Percentiles rank a stretch among this genome's conserved stretches.
These are phyloP conservation scores for Oplegnathus fasciatus DNA, from an alignment of 2,113 vertebrate genomes.

Conservation along the genomic window DNA sequence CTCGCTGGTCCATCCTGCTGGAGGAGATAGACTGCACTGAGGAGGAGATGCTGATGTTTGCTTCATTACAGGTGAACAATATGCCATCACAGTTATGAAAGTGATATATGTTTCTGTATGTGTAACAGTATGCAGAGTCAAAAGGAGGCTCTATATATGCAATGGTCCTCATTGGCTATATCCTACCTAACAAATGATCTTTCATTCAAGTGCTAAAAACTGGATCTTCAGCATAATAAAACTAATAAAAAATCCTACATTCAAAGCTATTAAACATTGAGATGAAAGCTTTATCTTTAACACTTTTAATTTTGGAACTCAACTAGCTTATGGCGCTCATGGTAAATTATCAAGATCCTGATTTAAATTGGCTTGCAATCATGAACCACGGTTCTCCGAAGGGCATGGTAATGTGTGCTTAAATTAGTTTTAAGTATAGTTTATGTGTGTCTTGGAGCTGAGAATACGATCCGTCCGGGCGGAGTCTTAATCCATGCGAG, in stretches of 20 bases:
- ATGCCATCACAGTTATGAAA: neutral
- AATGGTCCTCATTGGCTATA: neutral
- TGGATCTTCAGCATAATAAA: neutral
- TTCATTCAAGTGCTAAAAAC: neutral
- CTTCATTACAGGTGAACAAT: conserved; percentile 91
- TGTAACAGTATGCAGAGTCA: neutral
- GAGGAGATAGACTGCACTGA: conserved; percentile 99
- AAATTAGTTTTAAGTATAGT: conserved; percentile 21
- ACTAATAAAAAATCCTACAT: neutral
- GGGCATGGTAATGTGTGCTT: neutral
- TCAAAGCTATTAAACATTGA: neutral
- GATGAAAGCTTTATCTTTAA: neutral
- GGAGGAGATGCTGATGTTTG: conserved; percentile 98
- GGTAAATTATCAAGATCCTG: neutral
- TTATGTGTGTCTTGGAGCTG: conserved; percentile 2
- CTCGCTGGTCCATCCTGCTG: conserved; percentile 93
- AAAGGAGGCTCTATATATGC: neutral
- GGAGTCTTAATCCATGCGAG: conserved; percentile 30
- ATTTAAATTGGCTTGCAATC: neutral
- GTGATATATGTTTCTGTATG: neutral
- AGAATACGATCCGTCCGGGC: conserved; percentile 19
- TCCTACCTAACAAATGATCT: neutral
- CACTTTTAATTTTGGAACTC: neutral
- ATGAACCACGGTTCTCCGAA: neutral
- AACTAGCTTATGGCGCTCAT: neutral